phyloP scores from a whole-genome alignment of 2,888 invertebrate genomes.

The Brenthis hecate region DNA sequence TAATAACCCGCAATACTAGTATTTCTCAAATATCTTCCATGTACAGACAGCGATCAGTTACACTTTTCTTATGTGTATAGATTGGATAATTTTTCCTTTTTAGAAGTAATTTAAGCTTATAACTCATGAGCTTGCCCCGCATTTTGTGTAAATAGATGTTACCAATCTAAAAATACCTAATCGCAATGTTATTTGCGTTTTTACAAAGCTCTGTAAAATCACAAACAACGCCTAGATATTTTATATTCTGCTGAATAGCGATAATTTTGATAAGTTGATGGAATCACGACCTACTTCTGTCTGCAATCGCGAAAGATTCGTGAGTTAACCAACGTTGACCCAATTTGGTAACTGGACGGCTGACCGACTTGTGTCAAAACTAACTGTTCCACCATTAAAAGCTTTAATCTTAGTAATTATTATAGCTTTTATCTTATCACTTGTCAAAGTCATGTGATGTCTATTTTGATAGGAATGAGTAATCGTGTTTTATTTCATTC shows the following conservation, averaged over 20 bases:
- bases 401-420: conserved; percentile 18
- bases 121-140: no score
- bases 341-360: conserved; percentile 27
- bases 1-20: no score
- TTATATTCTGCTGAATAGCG: conserved; percentile 17
- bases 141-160: no score
- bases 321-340: conserved; percentile 32
- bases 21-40: no score
- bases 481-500: no score
- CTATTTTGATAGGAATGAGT: background rate
- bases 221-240: background rate
- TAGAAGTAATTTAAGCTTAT: no score
- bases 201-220: conserved; percentile 4
- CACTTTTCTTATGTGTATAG: no score
- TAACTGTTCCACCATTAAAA: conserved; percentile 26
- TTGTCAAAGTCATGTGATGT: conserved; percentile 15
- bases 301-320: conserved; percentile 29
- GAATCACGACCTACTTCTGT: conserved; percentile 31
- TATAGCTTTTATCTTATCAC: conserved; percentile 6
- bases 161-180: background rate
- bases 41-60: no score
- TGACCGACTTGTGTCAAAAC: conserved; percentile 37
- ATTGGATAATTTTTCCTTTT: no score
- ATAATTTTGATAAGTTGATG: conserved; percentile 34
- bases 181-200: background rate